phyloP scores from a whole-genome alignment of 2,797 vertebrate species.

The Podarcis lilfordi region DNA sequence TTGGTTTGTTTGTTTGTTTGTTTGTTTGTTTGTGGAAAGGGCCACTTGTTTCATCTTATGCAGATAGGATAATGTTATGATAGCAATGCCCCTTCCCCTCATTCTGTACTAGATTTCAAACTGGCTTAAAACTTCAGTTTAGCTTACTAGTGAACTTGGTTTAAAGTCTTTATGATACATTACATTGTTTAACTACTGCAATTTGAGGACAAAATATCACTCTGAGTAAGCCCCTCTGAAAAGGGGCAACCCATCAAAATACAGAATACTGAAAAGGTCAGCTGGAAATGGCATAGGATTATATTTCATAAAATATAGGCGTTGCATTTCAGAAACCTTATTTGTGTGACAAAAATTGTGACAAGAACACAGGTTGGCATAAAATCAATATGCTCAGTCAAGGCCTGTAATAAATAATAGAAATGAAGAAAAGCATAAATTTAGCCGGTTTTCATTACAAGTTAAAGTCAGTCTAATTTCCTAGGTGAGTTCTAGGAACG shows the following conservation, averaged over 20 bases:
- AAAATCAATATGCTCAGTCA: conserved; percentile 74
- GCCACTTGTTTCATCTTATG: not conserved
- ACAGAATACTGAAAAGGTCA: conserved; percentile 74
- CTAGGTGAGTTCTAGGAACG: conserved; percentile 55
- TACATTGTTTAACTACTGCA: conserved; percentile 7
- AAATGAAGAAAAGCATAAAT: conserved; percentile 70
- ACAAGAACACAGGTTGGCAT: conserved; percentile 71
- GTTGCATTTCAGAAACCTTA: conserved; percentile 70
- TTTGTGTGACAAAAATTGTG: conserved; percentile 75
- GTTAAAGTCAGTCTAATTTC: conserved; percentile 65
- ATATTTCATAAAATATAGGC: conserved; percentile 69
- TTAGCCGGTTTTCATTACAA: conserved; percentile 65
- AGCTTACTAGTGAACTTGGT: not conserved
- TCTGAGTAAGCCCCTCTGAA: conserved; percentile 33
- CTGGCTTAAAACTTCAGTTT: not conserved
- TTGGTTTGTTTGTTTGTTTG: not conserved
- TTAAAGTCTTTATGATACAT: not conserved
- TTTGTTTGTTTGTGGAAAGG: not conserved
- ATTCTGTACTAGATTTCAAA: not conserved
- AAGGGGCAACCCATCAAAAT: conserved; percentile 50
- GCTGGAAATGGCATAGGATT: conserved; percentile 58
- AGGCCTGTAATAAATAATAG: conserved; percentile 71
- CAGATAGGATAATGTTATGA: not conserved
- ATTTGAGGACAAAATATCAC: conserved; percentile 32
- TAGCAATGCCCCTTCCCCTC: not conserved